Evolutionary conservation across 2,113 vertebrate species (phyloP).

Genomic region (Myanophis thanlyinensis): DNA sequence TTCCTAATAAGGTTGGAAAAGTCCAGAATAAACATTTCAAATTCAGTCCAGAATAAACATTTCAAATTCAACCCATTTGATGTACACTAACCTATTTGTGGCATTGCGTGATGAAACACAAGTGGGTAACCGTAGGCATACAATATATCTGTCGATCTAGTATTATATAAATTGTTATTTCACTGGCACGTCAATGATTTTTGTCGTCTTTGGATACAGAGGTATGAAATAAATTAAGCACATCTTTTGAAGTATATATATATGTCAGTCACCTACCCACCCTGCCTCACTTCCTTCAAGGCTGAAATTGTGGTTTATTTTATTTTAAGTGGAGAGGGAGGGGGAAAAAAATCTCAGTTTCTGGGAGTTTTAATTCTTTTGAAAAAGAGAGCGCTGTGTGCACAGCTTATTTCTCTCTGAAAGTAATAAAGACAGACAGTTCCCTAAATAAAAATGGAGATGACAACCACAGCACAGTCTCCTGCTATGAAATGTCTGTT

Average conservation of each 20-base stretch:
- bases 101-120: neutral
- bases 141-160: neutral
- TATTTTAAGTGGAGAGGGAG: neutral
- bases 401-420: neutral
- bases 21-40: neutral
- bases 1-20: neutral
- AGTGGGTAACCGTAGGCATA: neutral
- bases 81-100: neutral
- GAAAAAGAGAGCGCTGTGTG: neutral
- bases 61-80: neutral
- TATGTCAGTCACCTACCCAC: neutral
- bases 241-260: neutral
- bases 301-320: neutral
- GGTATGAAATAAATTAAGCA: neutral
- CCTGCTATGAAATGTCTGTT: conserved; percentile 21
- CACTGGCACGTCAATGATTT: neutral
- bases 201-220: neutral
- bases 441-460: neutral
- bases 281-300: neutral
- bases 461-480: neutral
- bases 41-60: neutral
- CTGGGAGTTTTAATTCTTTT: neutral
- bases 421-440: conserved; percentile 5
- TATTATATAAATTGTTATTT: neutral
- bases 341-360: neutral